Evolutionary conservation across 2,797 vertebrate genomes (phyloP).

Genomic region (Halcyon chelicuti): DNA sequence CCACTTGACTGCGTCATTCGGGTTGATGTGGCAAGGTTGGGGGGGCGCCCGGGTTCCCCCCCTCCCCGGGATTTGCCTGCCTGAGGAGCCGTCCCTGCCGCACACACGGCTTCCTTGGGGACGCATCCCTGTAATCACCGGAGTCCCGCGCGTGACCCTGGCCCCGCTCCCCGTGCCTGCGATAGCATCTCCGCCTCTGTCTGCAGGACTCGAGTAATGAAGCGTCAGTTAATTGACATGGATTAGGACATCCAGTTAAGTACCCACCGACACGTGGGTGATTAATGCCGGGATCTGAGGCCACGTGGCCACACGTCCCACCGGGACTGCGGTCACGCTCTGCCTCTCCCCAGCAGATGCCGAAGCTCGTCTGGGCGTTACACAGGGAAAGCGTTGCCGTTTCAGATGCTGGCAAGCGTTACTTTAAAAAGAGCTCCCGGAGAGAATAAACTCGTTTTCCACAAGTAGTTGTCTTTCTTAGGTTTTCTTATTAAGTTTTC

Average conservation of each 20-base stretch:
- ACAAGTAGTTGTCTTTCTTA: neutral
- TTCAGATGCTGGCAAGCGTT: neutral
- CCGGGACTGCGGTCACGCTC: neutral
- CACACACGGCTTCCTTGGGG: neutral
- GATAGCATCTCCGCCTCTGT: neutral
- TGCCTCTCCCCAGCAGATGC: neutral
- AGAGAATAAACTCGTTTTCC: neutral
- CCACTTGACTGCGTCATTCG: neutral
- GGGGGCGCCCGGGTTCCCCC: neutral
- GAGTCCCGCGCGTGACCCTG: neutral
- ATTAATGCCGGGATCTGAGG: slow-evolving; percentile 15
- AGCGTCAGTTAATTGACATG: slow-evolving; percentile 50
- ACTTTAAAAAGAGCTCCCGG: neutral
- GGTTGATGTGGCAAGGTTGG: neutral
- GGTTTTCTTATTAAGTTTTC: neutral
- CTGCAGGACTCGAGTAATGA: slow-evolving; percentile 18
- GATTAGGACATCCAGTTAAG: slow-evolving; percentile 51
- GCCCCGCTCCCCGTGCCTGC: neutral
- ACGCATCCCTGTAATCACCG: accelerated
- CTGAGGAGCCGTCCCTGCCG: accelerated
- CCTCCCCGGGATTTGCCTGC: neutral
- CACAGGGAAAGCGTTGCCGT: neutral
- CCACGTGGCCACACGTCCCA: neutral
- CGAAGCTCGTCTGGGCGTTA: neutral
- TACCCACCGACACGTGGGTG: slow-evolving; percentile 17